Evolutionary conservation across 2,797 vertebrate species (phyloP), one percentile per base, ranked within the genome.

Genomic region (Fundulus diaphanus): DNA sequence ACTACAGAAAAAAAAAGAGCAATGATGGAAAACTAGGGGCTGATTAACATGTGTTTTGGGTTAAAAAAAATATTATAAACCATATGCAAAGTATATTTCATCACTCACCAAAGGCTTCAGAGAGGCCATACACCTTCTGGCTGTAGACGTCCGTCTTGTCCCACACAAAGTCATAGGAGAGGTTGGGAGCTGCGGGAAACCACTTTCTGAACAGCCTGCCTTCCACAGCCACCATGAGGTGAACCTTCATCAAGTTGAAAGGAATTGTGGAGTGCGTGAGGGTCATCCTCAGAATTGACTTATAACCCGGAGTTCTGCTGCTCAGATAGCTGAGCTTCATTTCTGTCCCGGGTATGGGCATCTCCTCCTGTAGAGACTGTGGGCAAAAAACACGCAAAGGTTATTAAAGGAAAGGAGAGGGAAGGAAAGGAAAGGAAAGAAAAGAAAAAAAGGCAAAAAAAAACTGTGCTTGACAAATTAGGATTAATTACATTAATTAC

Each of bases 181-280:
- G 95, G 91, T 98, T 97, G 0, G 98, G 98, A 1, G 96, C 94
- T 0, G 98, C 97, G 0, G 98, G 96, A 86, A 99, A 99, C 97
- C 97, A 99, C 87, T 98, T 99, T 74, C 98, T 93, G 94, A 98
- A 98, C 68, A 99, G 96, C 51, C 98, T 94, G n/a, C 98, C 98
- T 81, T 99, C 98, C 0, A 99, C 98, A 0, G 98, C 97, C 75
- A 99, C 98, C 96, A 97, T 97, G 74, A 99, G 97, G 89, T 99
- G 98, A 72, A 99, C 98, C 92, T 99, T 99, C 98, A 99, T 99
- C 90, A 99, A 94, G 94, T 98, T 99, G 94, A 99, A 99, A 56
- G 98, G 98, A 85, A 98, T 97, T 76, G 95, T 94, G 57, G 95
- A 90, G 84, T 98, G 97, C 31, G 97, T 99, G 86, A 99, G 95